Percentiles rank a stretch among this genome's conserved stretches.
Conservation (phyloP, 2,888 invertebrate species). For the Phengaris alcon region DNA sequence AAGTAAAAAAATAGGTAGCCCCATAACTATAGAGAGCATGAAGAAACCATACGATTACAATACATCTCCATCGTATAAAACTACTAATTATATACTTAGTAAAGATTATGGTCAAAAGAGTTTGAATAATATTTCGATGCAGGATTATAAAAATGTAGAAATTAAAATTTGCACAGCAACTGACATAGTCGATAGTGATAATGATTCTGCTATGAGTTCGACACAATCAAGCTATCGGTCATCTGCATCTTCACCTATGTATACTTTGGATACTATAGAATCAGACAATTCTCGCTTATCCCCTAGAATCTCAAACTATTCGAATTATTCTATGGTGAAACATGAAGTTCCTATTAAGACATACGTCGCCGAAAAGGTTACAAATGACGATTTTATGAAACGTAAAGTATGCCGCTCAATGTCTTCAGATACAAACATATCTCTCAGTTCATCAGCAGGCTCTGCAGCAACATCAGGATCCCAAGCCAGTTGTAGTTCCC, state of each 20-base stretch:
- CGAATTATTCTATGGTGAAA: constrained; percentile 66
- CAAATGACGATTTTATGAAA: constrained; percentile 70
- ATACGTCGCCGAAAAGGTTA: constrained; percentile 53
- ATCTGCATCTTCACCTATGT: constrained; percentile 87
- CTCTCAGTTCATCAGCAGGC: constrained; percentile 83
- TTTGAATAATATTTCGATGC: constrained; percentile 47
- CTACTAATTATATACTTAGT: constrained; percentile 46
- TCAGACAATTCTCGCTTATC: constrained; percentile 76
- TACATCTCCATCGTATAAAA: constrained; percentile 43
- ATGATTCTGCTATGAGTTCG: constrained; percentile 92
- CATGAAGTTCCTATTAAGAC: constrained; percentile 64
- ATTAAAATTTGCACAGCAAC: constrained; percentile 70
- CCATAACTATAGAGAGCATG: constrained; percentile 32
- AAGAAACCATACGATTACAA: constrained; percentile 51
- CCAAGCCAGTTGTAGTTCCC: constrained; percentile 84
- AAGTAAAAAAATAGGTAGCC: constrained; percentile 16
- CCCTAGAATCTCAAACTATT: constrained; percentile 65
- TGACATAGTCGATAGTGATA: constrained; percentile 86
- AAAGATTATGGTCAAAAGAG: constrained; percentile 59
- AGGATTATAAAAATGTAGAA: constrained; percentile 68
- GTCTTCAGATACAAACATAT: constrained; percentile 86
- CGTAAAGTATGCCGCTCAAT: constrained; percentile 82
- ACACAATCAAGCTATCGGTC: constrained; percentile 89
- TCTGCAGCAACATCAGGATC: constrained; percentile 87
- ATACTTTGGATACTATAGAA: constrained; percentile 80